These are phyloP conservation scores for Drosophila mettleri DNA, from an alignment of 2,888 invertebrate species.

Conservation along the genomic window DNA sequence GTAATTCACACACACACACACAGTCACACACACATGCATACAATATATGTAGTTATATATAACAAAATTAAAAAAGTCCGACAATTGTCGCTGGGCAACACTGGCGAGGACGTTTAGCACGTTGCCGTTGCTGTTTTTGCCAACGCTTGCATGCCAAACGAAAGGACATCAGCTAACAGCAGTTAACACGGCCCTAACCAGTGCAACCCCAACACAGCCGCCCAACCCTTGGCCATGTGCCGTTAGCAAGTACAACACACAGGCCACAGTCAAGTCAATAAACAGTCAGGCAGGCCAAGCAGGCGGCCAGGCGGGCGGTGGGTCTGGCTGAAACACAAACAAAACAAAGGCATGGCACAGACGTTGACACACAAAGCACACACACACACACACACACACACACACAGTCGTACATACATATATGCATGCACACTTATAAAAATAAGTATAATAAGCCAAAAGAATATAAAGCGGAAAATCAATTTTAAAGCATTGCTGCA, in stretches of 20 bases:
- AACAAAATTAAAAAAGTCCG: conserved; percentile 41
- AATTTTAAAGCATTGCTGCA: conserved; percentile 66
- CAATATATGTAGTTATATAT: conserved; percentile 1
- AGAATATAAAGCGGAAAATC: conserved; percentile 63
- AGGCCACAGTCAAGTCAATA: conserved; percentile 41
- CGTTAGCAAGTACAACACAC: conserved; percentile 28
- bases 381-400: conserved; percentile 32
- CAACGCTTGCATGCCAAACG: conserved; percentile 46
- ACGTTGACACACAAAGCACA: conserved; percentile 28
- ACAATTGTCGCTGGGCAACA: conserved; percentile 49
- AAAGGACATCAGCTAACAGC: conserved; percentile 43
- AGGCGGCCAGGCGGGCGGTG: background rate
- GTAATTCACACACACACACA: conserved; percentile 26
- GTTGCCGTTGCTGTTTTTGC: conserved; percentile 15
- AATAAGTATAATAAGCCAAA: conserved; percentile 44
- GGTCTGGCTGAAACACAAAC: conserved; percentile 23
- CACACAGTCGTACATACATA: conserved; percentile 12
- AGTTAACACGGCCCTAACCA: conserved; percentile 20
- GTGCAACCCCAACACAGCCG: background rate
- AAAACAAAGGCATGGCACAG: conserved; percentile 28
- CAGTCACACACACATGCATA: conserved; percentile 1
- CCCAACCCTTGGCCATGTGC: conserved; percentile 1
- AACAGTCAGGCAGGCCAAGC: conserved; percentile 23
- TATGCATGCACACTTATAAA: conserved; percentile 20
- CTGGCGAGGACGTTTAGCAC: conserved; percentile 24